A percentile compares a stretch with the other conserved stretches of the same genome.
Conservation (phyloP, 2,113 vertebrate genomes). For the Limanda limanda region DNA sequence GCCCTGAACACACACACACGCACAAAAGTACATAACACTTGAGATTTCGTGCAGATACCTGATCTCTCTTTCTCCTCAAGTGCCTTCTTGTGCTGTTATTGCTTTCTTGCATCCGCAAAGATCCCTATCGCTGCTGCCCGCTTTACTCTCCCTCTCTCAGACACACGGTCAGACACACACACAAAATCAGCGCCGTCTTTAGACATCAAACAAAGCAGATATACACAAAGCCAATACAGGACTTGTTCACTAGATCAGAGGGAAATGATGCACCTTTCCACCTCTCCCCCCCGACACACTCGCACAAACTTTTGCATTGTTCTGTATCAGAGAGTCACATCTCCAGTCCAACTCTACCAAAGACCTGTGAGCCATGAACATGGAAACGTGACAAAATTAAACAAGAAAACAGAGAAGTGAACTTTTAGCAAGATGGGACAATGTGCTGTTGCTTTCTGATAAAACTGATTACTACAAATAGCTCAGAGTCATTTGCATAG, state of each 20-base stretch:
- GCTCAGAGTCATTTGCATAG: neutral
- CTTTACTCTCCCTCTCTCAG: conserved; percentile 29
- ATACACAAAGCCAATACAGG: conserved; percentile 61
- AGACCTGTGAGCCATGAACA: conserved; percentile 29
- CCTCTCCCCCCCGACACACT: neutral
- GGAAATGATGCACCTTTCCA: conserved; percentile 50
- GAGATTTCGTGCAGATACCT: conserved; percentile 60
- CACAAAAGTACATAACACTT: conserved; percentile 18
- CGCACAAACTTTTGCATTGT: conserved; percentile 31
- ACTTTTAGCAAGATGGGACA: conserved; percentile 25
- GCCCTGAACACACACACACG: conserved; percentile 6
- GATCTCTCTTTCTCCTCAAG: conserved; percentile 56
- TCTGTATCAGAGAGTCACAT: conserved; percentile 40
- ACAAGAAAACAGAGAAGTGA: conserved; percentile 32
- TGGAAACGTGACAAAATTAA: conserved; percentile 43
- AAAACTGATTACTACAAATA: conserved; percentile 3
- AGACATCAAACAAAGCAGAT: conserved; percentile 68
- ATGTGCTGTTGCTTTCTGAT: conserved; percentile 23
- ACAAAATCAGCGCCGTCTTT: conserved; percentile 54
- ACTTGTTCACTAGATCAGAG: conserved; percentile 70
- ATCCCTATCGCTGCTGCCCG: conserved; percentile 71
- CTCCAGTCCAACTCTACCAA: conserved; percentile 24
- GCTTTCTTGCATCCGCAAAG: conserved; percentile 74
- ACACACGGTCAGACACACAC: conserved; percentile 39
- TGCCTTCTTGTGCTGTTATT: conserved; percentile 67